Conservation (phyloP, 1,140 invertebrate species). For the Ceratosolen solmsi region DNA sequence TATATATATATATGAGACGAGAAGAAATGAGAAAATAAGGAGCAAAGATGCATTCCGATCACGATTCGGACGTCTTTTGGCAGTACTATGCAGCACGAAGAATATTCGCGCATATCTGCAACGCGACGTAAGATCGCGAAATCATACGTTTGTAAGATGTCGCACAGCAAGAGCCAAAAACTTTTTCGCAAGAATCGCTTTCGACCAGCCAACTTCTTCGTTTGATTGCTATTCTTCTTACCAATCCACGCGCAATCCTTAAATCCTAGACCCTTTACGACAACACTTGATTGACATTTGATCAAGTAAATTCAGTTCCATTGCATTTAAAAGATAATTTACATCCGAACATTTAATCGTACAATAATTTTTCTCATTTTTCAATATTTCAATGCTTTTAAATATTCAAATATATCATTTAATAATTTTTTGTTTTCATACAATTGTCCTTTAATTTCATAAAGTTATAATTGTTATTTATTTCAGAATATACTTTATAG, state of each 20-base stretch:
- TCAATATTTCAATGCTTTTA: too few species aligned
- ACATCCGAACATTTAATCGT: too few species aligned
- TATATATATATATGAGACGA: neutral
- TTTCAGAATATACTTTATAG: too few species aligned
- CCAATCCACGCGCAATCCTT: neutral
- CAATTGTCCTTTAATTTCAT: too few species aligned
- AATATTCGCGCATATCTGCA: constrained; percentile 54
- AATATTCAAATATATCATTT: too few species aligned
- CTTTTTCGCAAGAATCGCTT: constrained; percentile 20
- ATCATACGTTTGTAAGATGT: constrained; percentile 54
- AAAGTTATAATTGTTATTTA: too few species aligned
- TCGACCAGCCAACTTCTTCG: neutral
- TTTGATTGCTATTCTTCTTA: neutral
- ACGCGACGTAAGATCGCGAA: constrained; percentile 54
- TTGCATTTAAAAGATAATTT: too few species aligned
- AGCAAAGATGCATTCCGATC: constrained; percentile 56
- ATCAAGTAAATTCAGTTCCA: neutral
- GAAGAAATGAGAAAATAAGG: neutral
- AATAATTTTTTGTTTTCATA: too few species aligned
- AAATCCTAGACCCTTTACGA: neutral
- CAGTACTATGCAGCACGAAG: constrained; percentile 44
- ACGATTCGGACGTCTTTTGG: constrained; percentile 61
- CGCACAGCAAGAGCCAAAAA: constrained; percentile 7
- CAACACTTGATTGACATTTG: neutral
- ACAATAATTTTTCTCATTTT: too few species aligned